A percentile compares a stretch with the other conserved stretches of the same genome.
These are phyloP conservation scores for Drosophila subobscura DNA, from an alignment of 1,140 invertebrate species.

Conservation along the genomic window DNA sequence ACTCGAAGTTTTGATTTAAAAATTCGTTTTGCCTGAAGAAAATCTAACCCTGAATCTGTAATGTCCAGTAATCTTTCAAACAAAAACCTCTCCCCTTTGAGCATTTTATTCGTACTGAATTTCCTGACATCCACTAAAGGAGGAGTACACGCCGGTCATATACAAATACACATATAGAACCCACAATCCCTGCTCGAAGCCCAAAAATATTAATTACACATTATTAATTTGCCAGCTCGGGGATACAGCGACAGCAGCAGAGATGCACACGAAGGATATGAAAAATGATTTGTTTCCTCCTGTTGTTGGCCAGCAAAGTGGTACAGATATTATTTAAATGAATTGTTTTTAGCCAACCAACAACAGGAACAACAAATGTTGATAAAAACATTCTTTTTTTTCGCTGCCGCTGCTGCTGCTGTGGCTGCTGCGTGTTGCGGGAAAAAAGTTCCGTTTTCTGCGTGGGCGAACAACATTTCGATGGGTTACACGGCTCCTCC, in stretches of 20 bases:
- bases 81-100: too few relatives aligned
- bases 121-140: too few relatives aligned
- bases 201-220: slow-evolving; percentile 75
- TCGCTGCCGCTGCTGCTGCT: too few relatives aligned
- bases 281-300: slow-evolving; percentile 78
- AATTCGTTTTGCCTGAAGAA: too few relatives aligned
- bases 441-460: slow-evolving; percentile 51
- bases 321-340: slow-evolving; percentile 77
- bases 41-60: too few relatives aligned
- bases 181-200: not conserved
- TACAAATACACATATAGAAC: not conserved
- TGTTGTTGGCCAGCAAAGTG: slow-evolving; percentile 52
- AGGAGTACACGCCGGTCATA: too few relatives aligned
- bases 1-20: too few relatives aligned
- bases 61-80: too few relatives aligned
- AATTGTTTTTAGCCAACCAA: slow-evolving; percentile 67
- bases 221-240: slow-evolving; percentile 73
- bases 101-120: too few relatives aligned
- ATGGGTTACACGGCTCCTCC: slow-evolving; percentile 29
- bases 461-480: slow-evolving; percentile 60
- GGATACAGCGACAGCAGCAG: slow-evolving; percentile 18
- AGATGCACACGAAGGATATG: slow-evolving; percentile 61
- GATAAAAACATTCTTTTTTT: slow-evolving; percentile 47
- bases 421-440: slow-evolving; percentile 4
- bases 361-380: slow-evolving; percentile 25